phyloP scores from a whole-genome alignment of 2,888 invertebrate genomes.

The Drosophila kambysellisi region DNA sequence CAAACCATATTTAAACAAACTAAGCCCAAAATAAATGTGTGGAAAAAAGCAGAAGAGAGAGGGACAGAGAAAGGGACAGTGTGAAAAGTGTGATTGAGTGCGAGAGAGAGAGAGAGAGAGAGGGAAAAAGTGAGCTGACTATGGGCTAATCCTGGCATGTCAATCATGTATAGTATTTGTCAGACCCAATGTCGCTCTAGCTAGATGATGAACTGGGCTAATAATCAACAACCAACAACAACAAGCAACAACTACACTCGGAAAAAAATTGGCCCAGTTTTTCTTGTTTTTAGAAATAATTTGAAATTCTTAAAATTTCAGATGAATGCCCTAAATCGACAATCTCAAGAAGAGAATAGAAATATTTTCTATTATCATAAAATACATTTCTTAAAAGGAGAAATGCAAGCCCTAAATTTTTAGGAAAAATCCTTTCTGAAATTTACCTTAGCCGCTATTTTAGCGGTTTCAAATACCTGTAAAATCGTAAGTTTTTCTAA shows the following conservation, averaged over 20 bases:
- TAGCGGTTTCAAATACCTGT: not conserved
- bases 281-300: not conserved
- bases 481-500: too few species aligned
- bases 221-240: constrained; percentile 39
- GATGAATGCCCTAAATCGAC: fast-evolving
- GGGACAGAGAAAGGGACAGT: constrained; percentile 10
- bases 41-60: constrained; percentile 23
- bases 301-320: not conserved
- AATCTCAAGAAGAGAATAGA: not conserved
- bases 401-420: not conserved
- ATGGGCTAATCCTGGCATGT: constrained; percentile 73
- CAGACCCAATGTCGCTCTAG: constrained; percentile 54
- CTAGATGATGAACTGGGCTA: constrained; percentile 55
- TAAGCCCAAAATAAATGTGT: constrained; percentile 70
- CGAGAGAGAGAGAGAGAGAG: constrained; percentile 11
- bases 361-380: too few species aligned
- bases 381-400: too few species aligned
- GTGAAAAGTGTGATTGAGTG: not conserved
- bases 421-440: too few species aligned
- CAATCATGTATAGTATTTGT: constrained; percentile 63
- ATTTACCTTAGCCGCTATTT: not conserved
- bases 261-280: not conserved
- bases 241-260: not conserved
- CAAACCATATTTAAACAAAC: constrained; percentile 62
- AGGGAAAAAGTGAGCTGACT: constrained; percentile 7